phyloP scores from a whole-genome alignment of 2,113 vertebrate genomes.

The Amphiprion percula region DNA sequence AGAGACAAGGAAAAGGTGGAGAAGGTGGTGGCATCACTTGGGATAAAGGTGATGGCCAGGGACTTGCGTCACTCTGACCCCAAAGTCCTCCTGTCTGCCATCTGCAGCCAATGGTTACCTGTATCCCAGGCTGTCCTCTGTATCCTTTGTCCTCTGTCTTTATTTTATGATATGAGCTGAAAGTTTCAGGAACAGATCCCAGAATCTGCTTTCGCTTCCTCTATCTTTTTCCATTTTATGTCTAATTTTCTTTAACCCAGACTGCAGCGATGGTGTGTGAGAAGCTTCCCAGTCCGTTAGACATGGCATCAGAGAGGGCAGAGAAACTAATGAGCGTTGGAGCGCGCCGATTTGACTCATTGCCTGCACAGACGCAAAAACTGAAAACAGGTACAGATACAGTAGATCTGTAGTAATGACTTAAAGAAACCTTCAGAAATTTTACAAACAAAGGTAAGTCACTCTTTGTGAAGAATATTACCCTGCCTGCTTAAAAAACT shows the following conservation, averaged over 20 bases:
- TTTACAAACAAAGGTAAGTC: too few species aligned
- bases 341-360: constrained; percentile 87
- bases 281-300: constrained; percentile 93
- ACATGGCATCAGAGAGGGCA: constrained; percentile 89
- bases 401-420: not conserved
- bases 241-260: constrained; percentile 41
- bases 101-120: constrained; percentile 96
- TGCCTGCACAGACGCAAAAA: constrained; percentile 89
- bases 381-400: constrained; percentile 87
- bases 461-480: too few species aligned
- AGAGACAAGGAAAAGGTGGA: constrained; percentile 97
- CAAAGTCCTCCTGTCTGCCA: constrained; percentile 93
- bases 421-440: not conserved
- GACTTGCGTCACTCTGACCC: constrained; percentile 93
- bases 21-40: constrained; percentile 92
- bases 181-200: not conserved
- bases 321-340: constrained; percentile 93
- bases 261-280: constrained; percentile 93
- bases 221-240: not conserved
- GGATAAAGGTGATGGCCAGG: constrained; percentile 88
- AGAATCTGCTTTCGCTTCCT: not conserved
- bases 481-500: too few species aligned
- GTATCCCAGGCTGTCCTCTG: constrained; percentile 93
- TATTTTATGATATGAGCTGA: too few species aligned
- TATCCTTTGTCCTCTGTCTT: constrained; percentile 84